Evolutionary conservation across 2,888 invertebrate species (phyloP), one percentile per base, ranked within the genome.

Genomic region (Bedellia somnulentella): DNA sequence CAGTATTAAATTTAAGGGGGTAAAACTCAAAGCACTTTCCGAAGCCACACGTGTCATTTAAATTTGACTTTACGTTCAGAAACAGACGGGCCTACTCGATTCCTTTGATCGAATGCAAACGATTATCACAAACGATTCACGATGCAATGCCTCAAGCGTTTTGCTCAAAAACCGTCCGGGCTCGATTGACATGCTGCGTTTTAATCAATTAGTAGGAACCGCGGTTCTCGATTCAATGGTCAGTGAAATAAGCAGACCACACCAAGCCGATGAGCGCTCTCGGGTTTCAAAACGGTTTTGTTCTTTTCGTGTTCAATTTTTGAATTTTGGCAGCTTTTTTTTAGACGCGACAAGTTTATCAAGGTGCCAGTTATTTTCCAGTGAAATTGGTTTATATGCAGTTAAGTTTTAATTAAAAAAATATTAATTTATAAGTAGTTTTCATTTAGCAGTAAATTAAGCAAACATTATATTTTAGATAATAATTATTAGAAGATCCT

Each of bases 181-280:
- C 13, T n/a, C n/a, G 57, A 70, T 70, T 70, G 70, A 70, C 68
- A 58, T 49, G 60, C 47, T 68, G 73, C 67, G 68, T 70, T 73
- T 71, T 71, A 75, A 73, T 75, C 73, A 75, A 75, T 75, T 71
- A 75, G 56, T 62, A n/a, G 47, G 57, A 55, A 49, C 54, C 53
- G 52, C 52, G 54, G 49, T 66, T 67, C 50, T 49, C 70, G 60
- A 47, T 17, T 53, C 73, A 70, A 27, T 71, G 73, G 57, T 43
- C 70, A 66, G 73, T 61, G 66, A 73, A 73, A 71, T 61, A 60
- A 68, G 57, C 61, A 51, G 53, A 48, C 53, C 57, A 52, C 57
- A 63, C 63, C 55, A 57, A 14, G 16, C 33, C 44, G 51, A 58
- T 26, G 26, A 18, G 46, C 42, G 40, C 44, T 64, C 59, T 73